phyloP scores from a whole-genome alignment of 2,888 invertebrate species.

The Dicycla oo region DNA sequence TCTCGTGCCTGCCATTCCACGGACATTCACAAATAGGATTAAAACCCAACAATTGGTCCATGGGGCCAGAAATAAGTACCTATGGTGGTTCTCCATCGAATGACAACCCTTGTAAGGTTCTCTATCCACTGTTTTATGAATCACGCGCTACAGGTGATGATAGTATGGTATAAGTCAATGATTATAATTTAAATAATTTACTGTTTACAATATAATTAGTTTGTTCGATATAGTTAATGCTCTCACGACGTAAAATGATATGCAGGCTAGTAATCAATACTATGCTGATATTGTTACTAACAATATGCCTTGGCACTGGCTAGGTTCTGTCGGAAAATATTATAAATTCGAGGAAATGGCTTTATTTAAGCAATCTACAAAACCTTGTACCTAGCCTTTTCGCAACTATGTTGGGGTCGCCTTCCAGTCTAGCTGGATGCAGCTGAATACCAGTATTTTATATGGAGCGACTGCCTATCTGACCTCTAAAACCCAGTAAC shows the following conservation, averaged over 20 bases:
- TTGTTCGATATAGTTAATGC: conserved; percentile 25
- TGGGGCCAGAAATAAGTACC: neutral
- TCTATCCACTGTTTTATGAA: neutral
- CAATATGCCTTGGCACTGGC: neutral
- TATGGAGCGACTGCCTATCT: too few relatives aligned
- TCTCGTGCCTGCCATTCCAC: neutral
- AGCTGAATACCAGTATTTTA: too few relatives aligned
- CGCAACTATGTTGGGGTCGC: too few relatives aligned
- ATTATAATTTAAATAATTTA: conserved; percentile 7
- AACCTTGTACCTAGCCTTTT: too few relatives aligned
- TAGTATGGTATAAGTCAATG: too few relatives aligned
- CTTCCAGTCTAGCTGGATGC: too few relatives aligned
- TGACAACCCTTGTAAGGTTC: too few relatives aligned
- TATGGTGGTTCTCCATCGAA: neutral
- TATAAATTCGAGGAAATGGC: neutral
- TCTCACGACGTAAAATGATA: conserved; percentile 49
- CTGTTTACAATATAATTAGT: conserved; percentile 12
- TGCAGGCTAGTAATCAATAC: conserved; percentile 37
- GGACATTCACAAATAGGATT: neutral
- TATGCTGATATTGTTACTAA: conserved; percentile 26
- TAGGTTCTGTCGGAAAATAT: neutral
- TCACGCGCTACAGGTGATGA: neutral
- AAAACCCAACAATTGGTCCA: too few relatives aligned
- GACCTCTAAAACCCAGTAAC: too few relatives aligned
- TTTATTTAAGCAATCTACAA: too few relatives aligned